Evolutionary conservation across 2,888 invertebrate genomes (phyloP).

Genomic region (Amblyjoppa fuscipennis): DNA sequence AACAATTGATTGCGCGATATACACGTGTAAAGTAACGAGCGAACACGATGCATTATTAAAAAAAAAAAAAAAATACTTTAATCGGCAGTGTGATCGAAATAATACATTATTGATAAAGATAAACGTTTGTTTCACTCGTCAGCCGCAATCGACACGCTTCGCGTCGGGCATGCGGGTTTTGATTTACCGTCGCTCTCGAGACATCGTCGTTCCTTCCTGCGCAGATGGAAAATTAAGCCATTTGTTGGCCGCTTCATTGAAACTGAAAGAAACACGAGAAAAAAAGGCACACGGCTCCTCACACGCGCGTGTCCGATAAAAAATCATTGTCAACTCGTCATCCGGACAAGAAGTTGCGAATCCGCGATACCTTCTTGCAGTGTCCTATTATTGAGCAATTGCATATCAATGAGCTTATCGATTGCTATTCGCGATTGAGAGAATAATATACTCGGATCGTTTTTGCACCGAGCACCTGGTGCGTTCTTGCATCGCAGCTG

Average conservation of each 20-base stretch:
- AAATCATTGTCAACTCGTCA: not conserved
- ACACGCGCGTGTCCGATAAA: not conserved
- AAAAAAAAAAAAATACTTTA: not conserved
- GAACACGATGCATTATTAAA: not conserved
- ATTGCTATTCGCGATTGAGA: slow-evolving; percentile 18
- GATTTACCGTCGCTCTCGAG: not conserved
- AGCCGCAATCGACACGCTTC: not conserved
- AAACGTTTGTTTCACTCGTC: not conserved
- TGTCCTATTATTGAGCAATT: slow-evolving; percentile 2
- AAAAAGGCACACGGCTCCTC: not conserved
- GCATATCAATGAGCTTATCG: slow-evolving; percentile 49
- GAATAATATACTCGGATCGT: slow-evolving; percentile 23
- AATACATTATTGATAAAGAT: slow-evolving; percentile 5
- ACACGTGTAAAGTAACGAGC: not conserved
- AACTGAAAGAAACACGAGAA: not conserved
- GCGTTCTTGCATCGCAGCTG: slow-evolving; percentile 61
- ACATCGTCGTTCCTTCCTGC: not conserved
- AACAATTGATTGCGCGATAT: slow-evolving; percentile 14
- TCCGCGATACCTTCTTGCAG: not conserved
- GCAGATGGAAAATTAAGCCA: not conserved
- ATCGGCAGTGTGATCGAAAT: not conserved
- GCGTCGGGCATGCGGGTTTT: not conserved
- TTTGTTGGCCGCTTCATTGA: not conserved
- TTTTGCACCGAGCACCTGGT: slow-evolving; percentile 29
- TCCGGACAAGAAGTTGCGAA: not conserved